A percentile compares a stretch with the other conserved stretches of the same genome.
These are phyloP conservation scores for Meteorus cinctellus DNA, from an alignment of 2,888 invertebrate species.

Conservation along the genomic window DNA sequence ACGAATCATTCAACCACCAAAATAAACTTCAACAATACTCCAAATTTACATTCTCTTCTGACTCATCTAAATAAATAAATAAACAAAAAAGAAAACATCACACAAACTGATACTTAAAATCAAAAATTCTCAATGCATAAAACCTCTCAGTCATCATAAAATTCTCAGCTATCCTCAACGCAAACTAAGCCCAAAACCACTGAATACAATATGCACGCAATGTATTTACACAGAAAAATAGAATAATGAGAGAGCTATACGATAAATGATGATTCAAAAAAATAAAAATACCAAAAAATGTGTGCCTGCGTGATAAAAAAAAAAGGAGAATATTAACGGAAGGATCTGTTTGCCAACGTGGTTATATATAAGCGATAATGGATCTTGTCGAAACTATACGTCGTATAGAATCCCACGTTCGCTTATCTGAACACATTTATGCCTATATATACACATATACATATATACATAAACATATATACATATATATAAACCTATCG, in stretches of 20 bases:
- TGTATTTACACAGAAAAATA: background rate
- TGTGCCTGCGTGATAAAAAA: background rate
- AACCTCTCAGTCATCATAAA: no score
- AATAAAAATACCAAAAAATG: background rate
- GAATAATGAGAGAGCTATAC: background rate
- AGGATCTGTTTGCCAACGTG: conserved; percentile 1
- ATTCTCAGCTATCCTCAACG: background rate
- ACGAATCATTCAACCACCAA: no score
- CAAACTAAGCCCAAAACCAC: background rate
- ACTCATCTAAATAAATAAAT: no score
- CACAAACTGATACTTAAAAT: no score
- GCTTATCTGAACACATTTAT: background rate
- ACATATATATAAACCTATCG: background rate
- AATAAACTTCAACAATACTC: no score
- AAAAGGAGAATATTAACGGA: conserved; percentile 1
- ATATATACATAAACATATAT: no score
- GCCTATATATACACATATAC: background rate
- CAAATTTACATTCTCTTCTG: no score
- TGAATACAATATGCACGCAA: background rate
- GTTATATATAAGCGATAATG: conserved; percentile 4
- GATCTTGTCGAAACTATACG: background rate
- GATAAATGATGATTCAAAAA: background rate
- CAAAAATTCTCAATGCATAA: no score
- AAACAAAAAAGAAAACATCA: no score
- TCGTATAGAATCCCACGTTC: conserved; percentile 15